A percentile compares a stretch with the other conserved stretches of the same genome.
These are phyloP conservation scores for Cyclina sinensis DNA, from an alignment of 1,140 invertebrate species.

Conservation along the genomic window DNA sequence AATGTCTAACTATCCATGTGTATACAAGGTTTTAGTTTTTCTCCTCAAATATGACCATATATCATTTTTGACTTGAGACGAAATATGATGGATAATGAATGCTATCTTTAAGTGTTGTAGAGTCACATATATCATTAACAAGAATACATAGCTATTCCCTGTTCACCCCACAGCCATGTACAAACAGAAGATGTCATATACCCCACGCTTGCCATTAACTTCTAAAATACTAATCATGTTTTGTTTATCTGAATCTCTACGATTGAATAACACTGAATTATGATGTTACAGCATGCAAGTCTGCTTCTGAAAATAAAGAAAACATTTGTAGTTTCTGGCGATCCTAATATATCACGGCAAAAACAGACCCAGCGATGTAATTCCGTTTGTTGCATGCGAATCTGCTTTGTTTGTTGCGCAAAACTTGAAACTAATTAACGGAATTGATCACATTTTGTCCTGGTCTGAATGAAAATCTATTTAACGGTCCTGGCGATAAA, in stretches of 20 bases:
- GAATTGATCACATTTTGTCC: conserved; percentile 47
- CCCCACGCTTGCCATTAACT: background rate
- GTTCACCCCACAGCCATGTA: background rate
- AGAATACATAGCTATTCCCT: background rate
- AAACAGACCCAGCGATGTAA: background rate
- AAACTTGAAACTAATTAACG: conserved; percentile 49
- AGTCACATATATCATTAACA: background rate
- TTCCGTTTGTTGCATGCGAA: conserved; percentile 2
- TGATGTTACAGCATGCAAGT: conserved; percentile 19
- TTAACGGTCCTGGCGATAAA: conserved; percentile 25
- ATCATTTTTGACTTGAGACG: conserved; percentile 15
- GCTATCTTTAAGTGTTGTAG: background rate
- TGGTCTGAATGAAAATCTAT: conserved; percentile 44
- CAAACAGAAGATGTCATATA: background rate
- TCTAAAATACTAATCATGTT: background rate
- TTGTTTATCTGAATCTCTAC: conserved; percentile 2
- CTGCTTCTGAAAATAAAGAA: conserved; percentile 26
- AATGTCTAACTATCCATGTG: conserved; percentile 24
- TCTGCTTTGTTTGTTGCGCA: conserved; percentile 18
- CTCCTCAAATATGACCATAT: background rate
- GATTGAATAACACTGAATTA: background rate
- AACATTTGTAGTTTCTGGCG: conserved; percentile 25
- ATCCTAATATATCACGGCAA: conserved; percentile 38
- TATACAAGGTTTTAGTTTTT: background rate
- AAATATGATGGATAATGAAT: conserved; percentile 1